phyloP scores from a whole-genome alignment of 2,797 vertebrate genomes.

The Lithobates sylvaticus region DNA sequence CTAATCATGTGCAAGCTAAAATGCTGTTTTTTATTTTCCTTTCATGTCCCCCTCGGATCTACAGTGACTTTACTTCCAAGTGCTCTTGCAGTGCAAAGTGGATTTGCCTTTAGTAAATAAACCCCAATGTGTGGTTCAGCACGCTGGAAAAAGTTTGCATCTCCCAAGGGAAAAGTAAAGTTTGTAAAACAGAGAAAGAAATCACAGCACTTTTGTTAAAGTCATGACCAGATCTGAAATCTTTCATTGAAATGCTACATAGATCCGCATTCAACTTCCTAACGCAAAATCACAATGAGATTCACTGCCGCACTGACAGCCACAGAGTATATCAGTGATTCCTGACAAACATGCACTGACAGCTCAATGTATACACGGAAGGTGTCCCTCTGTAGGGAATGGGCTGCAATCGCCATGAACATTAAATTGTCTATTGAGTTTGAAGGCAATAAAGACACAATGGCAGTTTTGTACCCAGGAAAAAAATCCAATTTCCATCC shows the following conservation, averaged over 20 bases:
- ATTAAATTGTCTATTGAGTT: background rate
- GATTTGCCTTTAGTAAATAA: too few relatives aligned
- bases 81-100: too few relatives aligned
- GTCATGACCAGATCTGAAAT: background rate
- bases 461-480: background rate
- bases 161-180: background rate
- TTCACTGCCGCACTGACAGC: background rate
- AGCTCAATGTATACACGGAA: background rate
- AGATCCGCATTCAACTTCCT: background rate
- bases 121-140: background rate
- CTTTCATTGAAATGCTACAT: background rate
- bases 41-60: too few relatives aligned
- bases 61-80: too few relatives aligned
- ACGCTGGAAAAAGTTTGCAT: background rate
- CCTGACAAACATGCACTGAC: background rate
- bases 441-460: slow-evolving; percentile 1
- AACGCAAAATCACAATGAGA: background rate
- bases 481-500: background rate
- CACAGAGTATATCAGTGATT: background rate
- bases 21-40: too few relatives aligned
- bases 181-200: background rate
- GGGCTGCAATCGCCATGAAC: background rate
- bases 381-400: background rate
- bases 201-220: background rate
- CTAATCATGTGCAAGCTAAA: too few relatives aligned